Evolutionary conservation across 37 sponge, comb jelly and placozoan genomes (phyloP).

Genomic region (Petrosia ficiformis): DNA sequence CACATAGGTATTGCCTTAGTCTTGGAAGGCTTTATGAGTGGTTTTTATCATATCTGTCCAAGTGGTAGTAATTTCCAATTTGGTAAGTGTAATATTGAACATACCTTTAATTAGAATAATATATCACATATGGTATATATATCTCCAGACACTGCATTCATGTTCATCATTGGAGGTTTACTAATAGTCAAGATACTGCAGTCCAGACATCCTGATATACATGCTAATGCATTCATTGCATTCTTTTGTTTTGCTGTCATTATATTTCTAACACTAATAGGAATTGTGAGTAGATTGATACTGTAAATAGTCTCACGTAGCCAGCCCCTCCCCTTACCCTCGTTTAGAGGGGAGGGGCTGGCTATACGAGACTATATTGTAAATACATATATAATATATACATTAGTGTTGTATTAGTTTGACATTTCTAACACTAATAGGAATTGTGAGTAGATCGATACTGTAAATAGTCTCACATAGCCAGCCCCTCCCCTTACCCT

Average conservation of each 20-base stretch:
- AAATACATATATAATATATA: too few species aligned
- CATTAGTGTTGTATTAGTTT: too few species aligned
- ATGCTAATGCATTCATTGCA: slow-evolving; percentile 80
- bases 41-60: slow-evolving; percentile 93
- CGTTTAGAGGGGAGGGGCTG: too few species aligned
- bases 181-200: slow-evolving; percentile 79
- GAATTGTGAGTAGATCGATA: too few species aligned
- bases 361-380: too few species aligned
- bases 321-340: too few species aligned
- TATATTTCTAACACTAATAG: slow-evolving; percentile 77
- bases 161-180: slow-evolving; percentile 92
- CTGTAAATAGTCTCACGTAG: too few species aligned
- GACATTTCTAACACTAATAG: too few species aligned
- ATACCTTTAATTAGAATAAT: background rate
- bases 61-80: slow-evolving; percentile 89
- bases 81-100: slow-evolving; percentile 33
- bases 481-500: too few species aligned
- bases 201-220: slow-evolving; percentile 90
- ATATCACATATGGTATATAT: too few species aligned
- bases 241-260: slow-evolving; percentile 87
- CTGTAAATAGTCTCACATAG: too few species aligned
- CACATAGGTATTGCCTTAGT: slow-evolving; percentile 51
- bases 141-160: slow-evolving; percentile 89
- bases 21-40: slow-evolving; percentile 75
- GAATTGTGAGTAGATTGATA: slow-evolving; percentile 59